phyloP scores from a whole-genome alignment of 2,888 invertebrate species.

The Trisateles emortualis region DNA sequence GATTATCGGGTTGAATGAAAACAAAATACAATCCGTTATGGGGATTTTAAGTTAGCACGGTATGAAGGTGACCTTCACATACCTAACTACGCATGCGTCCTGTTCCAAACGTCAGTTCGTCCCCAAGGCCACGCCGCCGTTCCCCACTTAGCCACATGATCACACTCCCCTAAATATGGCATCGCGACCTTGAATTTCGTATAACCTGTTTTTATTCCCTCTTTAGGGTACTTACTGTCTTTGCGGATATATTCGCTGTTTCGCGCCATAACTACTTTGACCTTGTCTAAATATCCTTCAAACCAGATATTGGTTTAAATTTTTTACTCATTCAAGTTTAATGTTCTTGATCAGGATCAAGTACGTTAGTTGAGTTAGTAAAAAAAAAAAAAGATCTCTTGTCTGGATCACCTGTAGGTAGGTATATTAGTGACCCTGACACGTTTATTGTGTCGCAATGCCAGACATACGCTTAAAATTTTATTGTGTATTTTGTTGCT shows the following conservation, averaged over 20 bases:
- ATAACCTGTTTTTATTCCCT: slow-evolving; percentile 53
- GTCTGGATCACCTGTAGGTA: background rate
- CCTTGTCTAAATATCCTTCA: slow-evolving; percentile 11
- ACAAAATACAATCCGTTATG: slow-evolving; percentile 22
- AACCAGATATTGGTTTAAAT: background rate
- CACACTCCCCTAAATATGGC: slow-evolving; percentile 48
- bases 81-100: slow-evolving; percentile 64
- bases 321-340: slow-evolving; percentile 1
- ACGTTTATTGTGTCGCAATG: background rate
- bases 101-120: slow-evolving; percentile 38
- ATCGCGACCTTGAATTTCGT: slow-evolving; percentile 57
- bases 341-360: background rate
- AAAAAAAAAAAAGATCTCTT: too few relatives aligned
- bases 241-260: slow-evolving; percentile 11
- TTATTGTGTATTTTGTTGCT: slow-evolving; percentile 12
- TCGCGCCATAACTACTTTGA: background rate
- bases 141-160: slow-evolving; percentile 33
- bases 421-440: background rate
- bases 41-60: slow-evolving; percentile 16
- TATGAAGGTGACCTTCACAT: slow-evolving; percentile 57
- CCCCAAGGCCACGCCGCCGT: slow-evolving; percentile 26
- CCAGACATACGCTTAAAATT: background rate
- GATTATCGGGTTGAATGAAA: slow-evolving; percentile 21
- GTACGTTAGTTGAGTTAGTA: too few relatives aligned
- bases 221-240: slow-evolving; percentile 10